Base-by-base conservation (phyloP, 1,140 invertebrate genomes). In the Drosophila nannoptera region DNA sequence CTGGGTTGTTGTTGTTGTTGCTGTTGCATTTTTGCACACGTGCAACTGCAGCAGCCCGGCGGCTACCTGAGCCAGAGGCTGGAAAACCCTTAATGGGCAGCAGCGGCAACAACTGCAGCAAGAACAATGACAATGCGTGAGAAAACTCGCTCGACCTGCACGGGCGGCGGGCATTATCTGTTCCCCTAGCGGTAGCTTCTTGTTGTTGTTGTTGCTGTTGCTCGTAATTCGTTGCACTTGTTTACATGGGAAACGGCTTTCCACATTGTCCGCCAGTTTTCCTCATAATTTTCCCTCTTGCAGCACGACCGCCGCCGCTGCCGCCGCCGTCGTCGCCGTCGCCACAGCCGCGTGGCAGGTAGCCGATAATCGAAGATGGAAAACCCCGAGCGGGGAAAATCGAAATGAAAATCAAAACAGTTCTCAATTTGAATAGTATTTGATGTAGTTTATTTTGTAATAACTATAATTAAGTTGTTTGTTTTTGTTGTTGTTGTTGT, bases 171-270 rank as follows among this genome's bases (percentile, higher is more conserved):
- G 71, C 62, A 73, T 69, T 76, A 73, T 84, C 71, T 69, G 40
- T 64, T 64, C 16, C 58, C 69, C 63, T 45, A 11, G 31, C 7
- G 22, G 53, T 59, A 43, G 33, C 42, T 45, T 42, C n/a, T 33
- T 60, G 50, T 55, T 64, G n/a, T 38, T 35, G 42, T 50, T 54
- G 32, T 14, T 61, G 63, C 61, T 58, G 48, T 45, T 73, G 70
- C 60, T 55, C 50, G 77, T 56, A 63, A 75, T 66, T 82, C 75
- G 77, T 70, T 86, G 81, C 81, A 86, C 81, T 86, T 86, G 81
- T 86, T 86, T 86, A 72, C 81, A 81, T 86, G 81, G 74, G 81
- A 86, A 86, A 77, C 69, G 63, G 46, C 63, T 67, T 76, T 77
- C 61, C 73, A 55, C 58, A 46, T 67, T 43, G 77, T 73, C 60